These are phyloP conservation scores for Eilema griseolum DNA, from an alignment of 2,888 invertebrate species.

Conservation along the genomic window DNA sequence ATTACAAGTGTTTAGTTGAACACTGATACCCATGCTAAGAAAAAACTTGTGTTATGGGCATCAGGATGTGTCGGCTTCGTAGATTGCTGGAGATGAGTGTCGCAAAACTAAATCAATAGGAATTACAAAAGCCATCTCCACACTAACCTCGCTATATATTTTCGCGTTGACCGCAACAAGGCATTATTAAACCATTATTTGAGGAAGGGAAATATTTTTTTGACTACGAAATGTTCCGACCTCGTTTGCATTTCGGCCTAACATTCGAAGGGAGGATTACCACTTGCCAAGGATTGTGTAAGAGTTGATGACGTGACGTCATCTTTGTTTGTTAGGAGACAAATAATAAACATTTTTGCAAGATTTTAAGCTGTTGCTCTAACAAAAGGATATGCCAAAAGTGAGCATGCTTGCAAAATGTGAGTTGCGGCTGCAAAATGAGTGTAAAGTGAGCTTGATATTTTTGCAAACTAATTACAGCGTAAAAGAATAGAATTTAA, in stretches of 20 bases:
- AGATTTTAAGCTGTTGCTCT: neutral
- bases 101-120: too few species aligned
- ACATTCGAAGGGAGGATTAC: conserved; percentile 24
- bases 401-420: too few species aligned
- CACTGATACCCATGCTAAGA: too few species aligned
- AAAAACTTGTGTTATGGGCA: too few species aligned
- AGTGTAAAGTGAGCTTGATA: too few species aligned
- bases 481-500: too few species aligned
- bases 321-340: neutral
- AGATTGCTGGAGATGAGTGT: too few species aligned
- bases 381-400: neutral
- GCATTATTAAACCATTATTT: conserved; percentile 77
- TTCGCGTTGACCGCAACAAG: conserved; percentile 64
- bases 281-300: conserved; percentile 27
- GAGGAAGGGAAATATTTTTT: conserved; percentile 69
- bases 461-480: too few species aligned
- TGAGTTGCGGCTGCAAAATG: too few species aligned
- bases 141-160: conserved; percentile 46
- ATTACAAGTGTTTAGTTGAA: too few species aligned
- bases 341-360: neutral
- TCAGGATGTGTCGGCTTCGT: too few species aligned
- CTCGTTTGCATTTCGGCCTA: conserved; percentile 51
- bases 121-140: conserved; percentile 27
- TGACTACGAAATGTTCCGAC: conserved; percentile 51
- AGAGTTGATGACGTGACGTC: conserved; percentile 4